These are phyloP conservation scores for Allygus modestus DNA, from an alignment of 2,888 invertebrate genomes.

Conservation along the genomic window DNA sequence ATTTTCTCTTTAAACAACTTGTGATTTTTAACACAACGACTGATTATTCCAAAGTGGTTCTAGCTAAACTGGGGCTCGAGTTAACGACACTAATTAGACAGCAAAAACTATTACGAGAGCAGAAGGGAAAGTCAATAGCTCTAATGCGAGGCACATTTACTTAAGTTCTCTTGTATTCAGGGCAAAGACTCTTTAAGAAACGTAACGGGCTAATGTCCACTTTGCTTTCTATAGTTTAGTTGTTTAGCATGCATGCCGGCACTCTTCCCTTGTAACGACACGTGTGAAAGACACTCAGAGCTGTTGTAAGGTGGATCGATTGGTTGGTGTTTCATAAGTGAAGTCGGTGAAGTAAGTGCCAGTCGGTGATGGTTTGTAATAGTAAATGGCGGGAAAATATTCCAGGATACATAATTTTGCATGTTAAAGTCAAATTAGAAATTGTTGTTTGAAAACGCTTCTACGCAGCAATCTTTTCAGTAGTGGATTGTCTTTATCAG, in stretches of 20 bases:
- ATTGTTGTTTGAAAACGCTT: too few species aligned
- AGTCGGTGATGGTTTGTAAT: too few species aligned
- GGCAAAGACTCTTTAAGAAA: slow-evolving; percentile 34
- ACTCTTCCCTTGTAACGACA: background rate
- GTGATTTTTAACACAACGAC: background rate
- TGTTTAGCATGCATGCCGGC: slow-evolving; percentile 29
- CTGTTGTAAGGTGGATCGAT: background rate
- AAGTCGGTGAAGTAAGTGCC: too few species aligned
- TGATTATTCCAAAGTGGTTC: slow-evolving; percentile 14
- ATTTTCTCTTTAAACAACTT: too few species aligned
- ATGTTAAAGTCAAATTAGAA: too few species aligned
- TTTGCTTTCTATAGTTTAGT: slow-evolving; percentile 25
- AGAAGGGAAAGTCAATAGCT: slow-evolving; percentile 31
- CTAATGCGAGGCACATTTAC: slow-evolving; percentile 33
- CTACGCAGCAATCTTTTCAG: too few species aligned
- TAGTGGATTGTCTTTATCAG: too few species aligned
- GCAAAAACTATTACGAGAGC: slow-evolving; percentile 30
- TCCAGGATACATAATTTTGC: too few species aligned
- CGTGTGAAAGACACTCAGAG: background rate
- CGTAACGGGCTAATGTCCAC: slow-evolving; percentile 42
- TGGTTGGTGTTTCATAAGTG: too few species aligned
- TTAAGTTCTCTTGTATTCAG: slow-evolving; percentile 43
- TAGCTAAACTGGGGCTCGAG: slow-evolving; percentile 3
- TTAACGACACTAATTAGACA: slow-evolving; percentile 16
- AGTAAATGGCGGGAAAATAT: too few species aligned